These are phyloP conservation scores for Drosophila santomea DNA, from an alignment of 1,140 invertebrate genomes.

Conservation along the genomic window DNA sequence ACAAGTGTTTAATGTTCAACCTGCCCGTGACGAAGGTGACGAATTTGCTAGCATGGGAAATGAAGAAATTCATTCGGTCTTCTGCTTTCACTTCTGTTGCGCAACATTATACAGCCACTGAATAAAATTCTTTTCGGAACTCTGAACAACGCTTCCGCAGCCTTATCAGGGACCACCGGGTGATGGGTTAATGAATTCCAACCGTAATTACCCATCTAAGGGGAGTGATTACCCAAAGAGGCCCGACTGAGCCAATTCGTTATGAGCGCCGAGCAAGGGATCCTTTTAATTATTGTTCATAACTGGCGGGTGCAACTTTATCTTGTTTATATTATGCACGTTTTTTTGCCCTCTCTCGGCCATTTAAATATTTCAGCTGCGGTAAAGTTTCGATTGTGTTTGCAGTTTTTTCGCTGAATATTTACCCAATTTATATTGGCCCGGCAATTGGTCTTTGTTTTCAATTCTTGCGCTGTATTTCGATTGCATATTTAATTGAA, in stretches of 20 bases:
- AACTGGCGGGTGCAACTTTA: constrained; percentile 71
- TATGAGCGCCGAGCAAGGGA: constrained; percentile 48
- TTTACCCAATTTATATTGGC: constrained; percentile 67
- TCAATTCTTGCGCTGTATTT: constrained; percentile 49
- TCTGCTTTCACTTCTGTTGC: background rate
- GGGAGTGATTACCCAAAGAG: constrained; percentile 36
- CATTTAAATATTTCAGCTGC: constrained; percentile 67
- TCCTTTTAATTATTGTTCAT: constrained; percentile 81
- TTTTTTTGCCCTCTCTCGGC: constrained; percentile 12
- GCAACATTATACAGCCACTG: background rate
- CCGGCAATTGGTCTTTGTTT: constrained; percentile 63
- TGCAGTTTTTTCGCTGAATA: constrained; percentile 57
- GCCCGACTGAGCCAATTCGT: constrained; percentile 24
- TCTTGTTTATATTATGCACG: constrained; percentile 45
- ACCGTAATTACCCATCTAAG: constrained; percentile 51
- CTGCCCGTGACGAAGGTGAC: background rate
- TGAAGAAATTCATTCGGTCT: background rate
- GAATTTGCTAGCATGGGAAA: background rate
- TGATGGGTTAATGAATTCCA: constrained; percentile 67
- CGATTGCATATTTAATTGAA: constrained; percentile 71
- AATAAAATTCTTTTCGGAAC: constrained; percentile 1
- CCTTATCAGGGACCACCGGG: constrained; percentile 19
- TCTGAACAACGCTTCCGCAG: background rate
- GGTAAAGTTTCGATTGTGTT: constrained; percentile 72
- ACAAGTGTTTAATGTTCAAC: background rate